Evolutionary conservation across 2,113 vertebrate species (phyloP).

Genomic region (Tichodroma muraria): DNA sequence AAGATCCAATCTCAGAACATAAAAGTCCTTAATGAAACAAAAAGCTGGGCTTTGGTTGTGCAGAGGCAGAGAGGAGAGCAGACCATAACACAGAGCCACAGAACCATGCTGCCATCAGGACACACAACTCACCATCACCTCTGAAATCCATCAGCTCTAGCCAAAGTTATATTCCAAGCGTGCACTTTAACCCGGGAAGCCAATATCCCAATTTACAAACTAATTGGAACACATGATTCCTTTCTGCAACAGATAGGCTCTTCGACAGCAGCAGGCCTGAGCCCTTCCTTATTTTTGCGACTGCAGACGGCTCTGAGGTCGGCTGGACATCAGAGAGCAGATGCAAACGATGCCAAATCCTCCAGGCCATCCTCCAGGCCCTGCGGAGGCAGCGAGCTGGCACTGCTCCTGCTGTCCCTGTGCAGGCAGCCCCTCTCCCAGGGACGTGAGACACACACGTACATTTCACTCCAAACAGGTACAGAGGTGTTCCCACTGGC

Average conservation of each 20-base stretch:
- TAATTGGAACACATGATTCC: not conserved
- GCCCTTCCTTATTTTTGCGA: not conserved
- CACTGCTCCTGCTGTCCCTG: not conserved
- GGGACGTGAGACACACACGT: fast-evolving
- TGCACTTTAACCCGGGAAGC: not conserved
- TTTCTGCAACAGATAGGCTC: not conserved
- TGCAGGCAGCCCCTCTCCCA: not conserved
- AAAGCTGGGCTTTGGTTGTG: not conserved
- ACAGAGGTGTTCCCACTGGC: not conserved
- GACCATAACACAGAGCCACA: not conserved
- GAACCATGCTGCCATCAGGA: fast-evolving
- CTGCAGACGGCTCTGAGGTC: not conserved
- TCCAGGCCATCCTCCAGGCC: not conserved
- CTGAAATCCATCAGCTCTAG: not conserved
- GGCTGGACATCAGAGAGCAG: not conserved
- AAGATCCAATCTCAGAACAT: not conserved
- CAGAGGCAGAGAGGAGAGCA: not conserved
- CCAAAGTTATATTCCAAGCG: not conserved
- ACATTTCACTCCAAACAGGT: not conserved
- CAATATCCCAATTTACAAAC: not conserved
- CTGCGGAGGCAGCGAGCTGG: not conserved
- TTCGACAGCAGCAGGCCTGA: fast-evolving
- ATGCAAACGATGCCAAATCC: not conserved
- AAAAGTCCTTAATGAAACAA: not conserved
- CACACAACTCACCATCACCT: not conserved